Percentiles rank a stretch among this genome's conserved stretches.
Evolutionary conservation across 2,888 invertebrate species (phyloP).

Genomic region (Sussaba pulchella): DNA sequence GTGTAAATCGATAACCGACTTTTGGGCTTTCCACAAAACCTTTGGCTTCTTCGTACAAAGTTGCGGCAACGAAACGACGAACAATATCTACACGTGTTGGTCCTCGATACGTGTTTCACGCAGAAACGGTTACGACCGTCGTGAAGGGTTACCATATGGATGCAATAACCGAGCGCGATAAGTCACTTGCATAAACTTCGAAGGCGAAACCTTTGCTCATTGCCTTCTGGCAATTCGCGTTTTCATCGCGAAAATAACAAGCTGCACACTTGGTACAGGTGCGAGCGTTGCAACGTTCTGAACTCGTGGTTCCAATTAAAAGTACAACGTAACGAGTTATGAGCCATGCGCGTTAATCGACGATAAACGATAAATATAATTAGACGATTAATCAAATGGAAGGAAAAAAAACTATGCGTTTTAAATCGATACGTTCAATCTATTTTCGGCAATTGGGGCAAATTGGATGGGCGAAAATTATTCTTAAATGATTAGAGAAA

Average conservation of each 20-base stretch:
- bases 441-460: too few relatives aligned
- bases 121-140: slow-evolving; percentile 20
- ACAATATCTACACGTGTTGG: not conserved
- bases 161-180: slow-evolving; percentile 57
- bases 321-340: slow-evolving; percentile 10
- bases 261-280: not conserved
- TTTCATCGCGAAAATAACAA: slow-evolving; percentile 3
- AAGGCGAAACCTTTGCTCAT: slow-evolving; percentile 15
- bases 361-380: slow-evolving; percentile 17
- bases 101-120: not conserved
- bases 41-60: not conserved
- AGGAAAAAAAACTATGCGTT: too few relatives aligned
- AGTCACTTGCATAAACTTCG: slow-evolving; percentile 37
- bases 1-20: slow-evolving; percentile 38
- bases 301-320: slow-evolving; percentile 29
- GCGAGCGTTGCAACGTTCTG: slow-evolving; percentile 7
- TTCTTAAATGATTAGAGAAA: too few relatives aligned
- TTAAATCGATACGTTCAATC: too few relatives aligned
- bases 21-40: slow-evolving; percentile 26
- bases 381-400: too few relatives aligned
- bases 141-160: slow-evolving; percentile 52
- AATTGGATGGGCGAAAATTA: too few relatives aligned
- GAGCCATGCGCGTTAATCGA: not conserved
- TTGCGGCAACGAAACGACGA: too few relatives aligned
- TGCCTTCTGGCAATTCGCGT: not conserved